Conservation (phyloP, 37 sponge, comb jelly and placozoan genomes). For the Eunapius fragilis region DNA sequence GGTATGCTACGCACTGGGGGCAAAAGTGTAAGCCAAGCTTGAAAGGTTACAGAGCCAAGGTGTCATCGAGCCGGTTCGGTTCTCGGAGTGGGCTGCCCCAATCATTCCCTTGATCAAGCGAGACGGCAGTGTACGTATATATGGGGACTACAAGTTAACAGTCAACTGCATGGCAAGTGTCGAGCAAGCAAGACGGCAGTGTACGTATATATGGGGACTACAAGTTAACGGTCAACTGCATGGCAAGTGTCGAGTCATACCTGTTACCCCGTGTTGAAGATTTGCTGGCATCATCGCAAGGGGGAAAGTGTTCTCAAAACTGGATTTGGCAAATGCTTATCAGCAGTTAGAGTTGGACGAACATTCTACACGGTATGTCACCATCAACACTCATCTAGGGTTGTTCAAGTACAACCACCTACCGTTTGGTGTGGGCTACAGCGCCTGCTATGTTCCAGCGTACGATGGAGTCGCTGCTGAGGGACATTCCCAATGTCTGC, state of each 20-base stretch:
- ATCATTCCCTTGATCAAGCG: slow-evolving; percentile 53
- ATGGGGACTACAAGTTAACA: slow-evolving; percentile 57
- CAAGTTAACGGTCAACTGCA: slow-evolving; percentile 44
- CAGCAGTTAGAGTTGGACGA: slow-evolving; percentile 3
- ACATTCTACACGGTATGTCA: not conserved
- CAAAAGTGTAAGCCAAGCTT: slow-evolving; percentile 2
- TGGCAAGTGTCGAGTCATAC: slow-evolving; percentile 2
- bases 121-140: slow-evolving; percentile 43
- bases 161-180: slow-evolving; percentile 12
- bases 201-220: slow-evolving; percentile 57
- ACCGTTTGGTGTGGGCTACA: slow-evolving; percentile 23
- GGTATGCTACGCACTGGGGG: not conserved
- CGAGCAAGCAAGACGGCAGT: slow-evolving; percentile 33
- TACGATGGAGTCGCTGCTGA: slow-evolving; percentile 12
- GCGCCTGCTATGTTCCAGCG: slow-evolving; percentile 5
- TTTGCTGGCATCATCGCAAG: slow-evolving; percentile 12
- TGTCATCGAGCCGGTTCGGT: slow-evolving; percentile 21
- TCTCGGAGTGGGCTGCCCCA: slow-evolving; percentile 48
- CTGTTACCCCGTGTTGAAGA: slow-evolving; percentile 57
- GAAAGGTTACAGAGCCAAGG: slow-evolving; percentile 6
- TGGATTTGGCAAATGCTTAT: slow-evolving; percentile 26
- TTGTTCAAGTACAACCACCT: not conserved
- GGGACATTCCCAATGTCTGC: too few species aligned
- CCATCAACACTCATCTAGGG: not conserved
- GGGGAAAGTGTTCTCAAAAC: slow-evolving; percentile 10